Base-by-base conservation (phyloP, 2,888 invertebrate genomes). In the Prosopocoilus inquinatus region DNA sequence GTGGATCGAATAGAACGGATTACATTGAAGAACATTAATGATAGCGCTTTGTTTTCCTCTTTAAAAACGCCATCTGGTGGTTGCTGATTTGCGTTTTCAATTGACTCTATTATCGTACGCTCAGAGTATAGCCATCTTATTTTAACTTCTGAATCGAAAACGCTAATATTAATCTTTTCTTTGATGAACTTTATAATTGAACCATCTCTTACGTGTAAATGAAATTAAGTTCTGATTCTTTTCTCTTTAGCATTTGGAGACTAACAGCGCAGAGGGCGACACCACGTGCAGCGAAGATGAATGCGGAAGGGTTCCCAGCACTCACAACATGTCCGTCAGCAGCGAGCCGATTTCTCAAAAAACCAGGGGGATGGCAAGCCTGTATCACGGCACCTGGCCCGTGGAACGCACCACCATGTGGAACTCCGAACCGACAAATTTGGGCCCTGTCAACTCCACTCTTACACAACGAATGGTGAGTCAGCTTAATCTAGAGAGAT, bases 331-430 rank as follows among this genome's bases (percentile, higher is more conserved):
- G 64, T 77, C 76, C 2, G 74, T 76, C 53, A 77, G 76, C 62
- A 77, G 76, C 55, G 77, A 77, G 61, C 75, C 76, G 2, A 61
- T 64, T 15, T 59, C 65, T 3, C 63, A 62, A 32, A 61, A 54
- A 51, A 63, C 49, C 47, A 59, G 73, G 60, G 74, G 70, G 61
- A 60, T 81, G 54, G 74, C 79, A 9, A 75, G 79, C 39, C 75
- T 82, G 53, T 82, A 82, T 67, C 83, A 83, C 65, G 84, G 84
- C n/a, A 82, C 83, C 9, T 85, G 85, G 85, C 84, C 84, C 4
- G 80, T 82, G 39, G 82, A 82, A 67, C 78, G 75, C 65, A 71
- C 68, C 44, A 71, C 75, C 70, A 47, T 62, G 64, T 77, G 77
- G 77, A 75, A 74, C 60, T 76, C 76, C 0, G 76, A 77, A 63